Conservation (phyloP, 2,113 vertebrate genomes). For the Gymnobelideus leadbeateri region DNA sequence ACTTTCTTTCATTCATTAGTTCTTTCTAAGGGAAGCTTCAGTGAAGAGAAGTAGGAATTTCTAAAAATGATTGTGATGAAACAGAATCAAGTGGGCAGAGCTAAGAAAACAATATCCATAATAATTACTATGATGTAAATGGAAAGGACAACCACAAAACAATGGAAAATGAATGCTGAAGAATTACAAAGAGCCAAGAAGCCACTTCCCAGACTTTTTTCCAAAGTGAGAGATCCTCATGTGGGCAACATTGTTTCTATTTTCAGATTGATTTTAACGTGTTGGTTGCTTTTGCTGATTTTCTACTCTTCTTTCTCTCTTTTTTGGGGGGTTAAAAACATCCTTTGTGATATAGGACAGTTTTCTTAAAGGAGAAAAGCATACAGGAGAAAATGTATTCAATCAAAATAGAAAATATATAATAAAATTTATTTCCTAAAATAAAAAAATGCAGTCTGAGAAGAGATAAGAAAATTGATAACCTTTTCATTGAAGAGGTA, state of each 20-base stretch:
- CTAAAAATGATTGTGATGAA: background rate
- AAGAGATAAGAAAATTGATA: background rate
- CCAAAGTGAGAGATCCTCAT: background rate
- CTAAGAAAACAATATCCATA: background rate
- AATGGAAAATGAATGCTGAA: background rate
- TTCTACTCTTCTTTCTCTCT: background rate
- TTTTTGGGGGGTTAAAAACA: background rate
- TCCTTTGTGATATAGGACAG: background rate
- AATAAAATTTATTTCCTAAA: background rate
- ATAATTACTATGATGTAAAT: background rate
- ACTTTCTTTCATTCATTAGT: background rate
- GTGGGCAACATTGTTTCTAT: background rate
- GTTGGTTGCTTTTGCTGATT: background rate
- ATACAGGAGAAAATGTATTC: background rate
- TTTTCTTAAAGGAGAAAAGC: background rate
- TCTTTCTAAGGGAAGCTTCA: background rate
- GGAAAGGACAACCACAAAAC: background rate
- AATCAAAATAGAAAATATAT: background rate
- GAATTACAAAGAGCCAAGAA: background rate
- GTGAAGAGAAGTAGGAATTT: background rate
- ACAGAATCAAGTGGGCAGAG: background rate
- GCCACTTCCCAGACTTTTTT: background rate
- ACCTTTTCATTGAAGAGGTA: background rate
- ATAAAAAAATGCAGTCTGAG: background rate
- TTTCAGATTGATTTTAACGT: background rate